Evolutionary conservation across 2,113 vertebrate species (phyloP).

Genomic region (Hypanus sabinus): DNA sequence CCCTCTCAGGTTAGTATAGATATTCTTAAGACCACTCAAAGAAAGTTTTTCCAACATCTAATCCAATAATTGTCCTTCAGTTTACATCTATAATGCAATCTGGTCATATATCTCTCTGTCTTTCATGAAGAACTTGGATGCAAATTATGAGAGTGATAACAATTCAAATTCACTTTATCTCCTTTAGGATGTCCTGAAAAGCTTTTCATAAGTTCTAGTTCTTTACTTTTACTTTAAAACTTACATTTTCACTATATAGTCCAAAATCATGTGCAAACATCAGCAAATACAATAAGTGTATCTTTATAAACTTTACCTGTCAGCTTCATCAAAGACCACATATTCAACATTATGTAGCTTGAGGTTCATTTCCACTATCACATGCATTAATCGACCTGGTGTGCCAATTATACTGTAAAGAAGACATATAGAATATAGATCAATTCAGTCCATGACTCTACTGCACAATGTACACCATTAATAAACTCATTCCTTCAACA

Average conservation of each 20-base stretch:
- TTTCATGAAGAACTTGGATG: neutral
- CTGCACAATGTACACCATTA: neutral
- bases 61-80: neutral
- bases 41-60: neutral
- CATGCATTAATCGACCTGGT: slow-evolving; percentile 86
- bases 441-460: neutral
- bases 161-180: neutral
- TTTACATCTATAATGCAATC: neutral
- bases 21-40: neutral
- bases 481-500: neutral
- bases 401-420: slow-evolving; percentile 85
- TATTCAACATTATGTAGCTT: slow-evolving; percentile 83
- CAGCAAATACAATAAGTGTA: neutral
- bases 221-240: neutral
- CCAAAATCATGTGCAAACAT: neutral
- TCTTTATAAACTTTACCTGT: slow-evolving; percentile 65
- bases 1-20: neutral
- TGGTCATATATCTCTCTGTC: neutral
- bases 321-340: slow-evolving; percentile 91
- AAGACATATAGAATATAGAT: neutral
- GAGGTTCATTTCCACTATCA: slow-evolving; percentile 84
- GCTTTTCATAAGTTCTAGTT: neutral
- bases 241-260: neutral
- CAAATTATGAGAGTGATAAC: neutral
- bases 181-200: neutral